phyloP scores from a whole-genome alignment of 2,888 invertebrate genomes.

The Coleophora deauratella region DNA sequence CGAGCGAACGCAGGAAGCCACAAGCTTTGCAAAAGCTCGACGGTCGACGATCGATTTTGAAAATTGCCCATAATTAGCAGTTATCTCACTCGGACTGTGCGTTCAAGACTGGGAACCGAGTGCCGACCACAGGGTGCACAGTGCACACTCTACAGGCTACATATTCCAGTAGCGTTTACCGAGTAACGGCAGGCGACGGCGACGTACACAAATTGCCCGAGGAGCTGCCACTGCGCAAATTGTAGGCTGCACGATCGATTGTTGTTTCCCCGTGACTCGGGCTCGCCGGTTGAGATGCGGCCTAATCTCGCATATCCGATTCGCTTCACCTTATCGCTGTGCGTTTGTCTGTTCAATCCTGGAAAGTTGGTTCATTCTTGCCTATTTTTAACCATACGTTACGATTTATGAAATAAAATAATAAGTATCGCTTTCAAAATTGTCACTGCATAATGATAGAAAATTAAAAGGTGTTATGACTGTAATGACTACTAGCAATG shows the following conservation, averaged over 20 bases:
- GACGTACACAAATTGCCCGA: constrained; percentile 68
- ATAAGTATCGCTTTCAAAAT: too few species aligned
- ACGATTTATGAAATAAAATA: too few species aligned
- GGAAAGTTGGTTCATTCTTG: too few species aligned
- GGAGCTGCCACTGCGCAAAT: constrained; percentile 66
- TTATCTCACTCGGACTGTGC: constrained; percentile 65
- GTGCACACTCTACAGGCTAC: constrained; percentile 43
- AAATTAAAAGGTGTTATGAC: too few species aligned
- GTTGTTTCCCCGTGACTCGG: constrained; percentile 26
- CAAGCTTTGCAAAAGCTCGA: constrained; percentile 59
- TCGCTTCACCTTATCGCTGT: not conserved
- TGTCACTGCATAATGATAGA: too few species aligned
- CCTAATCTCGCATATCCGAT: too few species aligned
- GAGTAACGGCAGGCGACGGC: constrained; percentile 63
- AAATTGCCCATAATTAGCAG: constrained; percentile 72
- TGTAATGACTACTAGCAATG: too few species aligned
- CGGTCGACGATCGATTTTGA: constrained; percentile 70
- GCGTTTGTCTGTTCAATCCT: not conserved
- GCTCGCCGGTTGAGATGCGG: constrained; percentile 2
- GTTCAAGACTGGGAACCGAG: constrained; percentile 62
- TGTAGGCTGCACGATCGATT: constrained; percentile 54
- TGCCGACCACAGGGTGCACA: too few species aligned
- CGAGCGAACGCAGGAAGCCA: constrained; percentile 60
- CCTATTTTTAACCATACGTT: too few species aligned
- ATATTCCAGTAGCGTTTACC: constrained; percentile 72